Evolutionary conservation across 2,113 vertebrate species (phyloP).

Genomic region (Chamaea fasciata): DNA sequence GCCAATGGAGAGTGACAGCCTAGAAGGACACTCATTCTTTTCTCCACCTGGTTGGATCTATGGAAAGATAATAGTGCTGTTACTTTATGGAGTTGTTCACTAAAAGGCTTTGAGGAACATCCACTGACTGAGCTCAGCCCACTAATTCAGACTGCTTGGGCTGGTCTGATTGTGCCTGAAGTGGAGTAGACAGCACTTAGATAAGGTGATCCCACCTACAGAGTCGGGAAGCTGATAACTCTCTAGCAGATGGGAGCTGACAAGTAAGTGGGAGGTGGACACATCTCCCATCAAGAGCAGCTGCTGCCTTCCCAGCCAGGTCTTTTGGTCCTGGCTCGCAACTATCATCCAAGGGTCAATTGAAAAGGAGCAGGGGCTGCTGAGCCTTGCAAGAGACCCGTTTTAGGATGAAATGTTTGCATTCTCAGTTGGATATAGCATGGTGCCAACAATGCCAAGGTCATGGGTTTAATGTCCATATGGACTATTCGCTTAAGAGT

Average conservation of each 20-base stretch:
- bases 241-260: not conserved
- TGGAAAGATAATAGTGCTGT: rapidly evolving
- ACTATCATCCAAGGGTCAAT: not conserved
- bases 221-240: not conserved
- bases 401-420: not conserved
- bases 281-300: not conserved
- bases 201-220: not conserved
- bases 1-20: rapidly evolving
- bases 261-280: not conserved
- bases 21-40: not conserved
- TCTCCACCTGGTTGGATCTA: not conserved
- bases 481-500: not conserved
- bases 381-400: not conserved
- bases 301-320: not conserved
- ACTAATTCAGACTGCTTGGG: not conserved
- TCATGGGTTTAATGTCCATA: not conserved
- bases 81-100: not conserved
- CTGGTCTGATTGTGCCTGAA: not conserved
- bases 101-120: not conserved
- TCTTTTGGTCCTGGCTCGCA: not conserved
- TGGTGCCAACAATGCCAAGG: not conserved
- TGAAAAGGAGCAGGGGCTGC: not conserved
- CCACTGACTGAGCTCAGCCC: not conserved
- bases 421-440: not conserved
- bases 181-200: not conserved